Conservation (phyloP, 1,140 invertebrate species). For the Cheumatopsyche charites region DNA sequence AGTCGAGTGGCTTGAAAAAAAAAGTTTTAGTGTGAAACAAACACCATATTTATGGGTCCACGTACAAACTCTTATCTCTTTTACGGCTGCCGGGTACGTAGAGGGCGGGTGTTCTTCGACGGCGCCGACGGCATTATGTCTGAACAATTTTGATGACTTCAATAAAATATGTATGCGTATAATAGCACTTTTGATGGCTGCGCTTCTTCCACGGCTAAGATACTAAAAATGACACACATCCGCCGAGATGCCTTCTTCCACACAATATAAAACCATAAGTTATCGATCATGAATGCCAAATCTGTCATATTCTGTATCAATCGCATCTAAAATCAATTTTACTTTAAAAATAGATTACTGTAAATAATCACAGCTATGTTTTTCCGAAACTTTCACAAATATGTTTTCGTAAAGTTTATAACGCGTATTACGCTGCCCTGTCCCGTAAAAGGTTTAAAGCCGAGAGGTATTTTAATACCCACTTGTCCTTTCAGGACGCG, state of each 20-base stretch:
- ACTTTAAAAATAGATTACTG: too few relatives aligned
- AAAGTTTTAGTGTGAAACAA: slow-evolving; percentile 41
- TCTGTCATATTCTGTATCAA: too few relatives aligned
- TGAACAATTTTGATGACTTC: slow-evolving; percentile 34
- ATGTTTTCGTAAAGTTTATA: slow-evolving; percentile 7
- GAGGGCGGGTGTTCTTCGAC: slow-evolving; percentile 14
- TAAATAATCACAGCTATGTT: slow-evolving; percentile 1
- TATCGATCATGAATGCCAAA: background rate
- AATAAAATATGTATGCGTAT: slow-evolving; percentile 32
- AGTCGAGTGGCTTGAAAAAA: background rate
- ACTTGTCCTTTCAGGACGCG: slow-evolving; percentile 14
- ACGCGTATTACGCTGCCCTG: background rate
- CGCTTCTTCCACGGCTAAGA: slow-evolving; percentile 9
- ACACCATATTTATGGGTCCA: slow-evolving; percentile 38
- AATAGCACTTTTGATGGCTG: slow-evolving; percentile 23
- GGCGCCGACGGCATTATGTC: slow-evolving; percentile 22
- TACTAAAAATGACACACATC: slow-evolving; percentile 25
- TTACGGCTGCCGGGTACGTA: slow-evolving; percentile 25
- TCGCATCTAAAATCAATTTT: too few relatives aligned
- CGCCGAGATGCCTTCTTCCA: background rate
- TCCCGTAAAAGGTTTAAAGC: slow-evolving; percentile 9
- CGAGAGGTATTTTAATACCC: slow-evolving; percentile 22
- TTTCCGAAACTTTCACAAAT: background rate
- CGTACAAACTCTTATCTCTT: slow-evolving; percentile 39
- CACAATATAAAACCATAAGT: background rate